Conservation (phyloP, 2,113 vertebrate species). For the Pristiophorus japonicus region DNA sequence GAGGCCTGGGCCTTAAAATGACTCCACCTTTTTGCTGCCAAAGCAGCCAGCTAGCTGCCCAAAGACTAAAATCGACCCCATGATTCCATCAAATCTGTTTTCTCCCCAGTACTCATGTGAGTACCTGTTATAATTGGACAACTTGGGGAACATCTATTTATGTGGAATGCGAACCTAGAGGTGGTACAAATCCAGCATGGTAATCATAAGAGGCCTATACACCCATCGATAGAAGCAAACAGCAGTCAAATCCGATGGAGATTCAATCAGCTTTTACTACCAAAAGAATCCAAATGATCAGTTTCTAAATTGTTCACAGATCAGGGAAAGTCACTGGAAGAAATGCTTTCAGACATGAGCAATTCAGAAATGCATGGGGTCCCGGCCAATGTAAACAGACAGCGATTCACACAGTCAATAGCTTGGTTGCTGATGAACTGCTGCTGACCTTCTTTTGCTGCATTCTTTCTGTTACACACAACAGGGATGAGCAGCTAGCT, state of each 20-base stretch:
- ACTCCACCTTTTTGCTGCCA: neutral
- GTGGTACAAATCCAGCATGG: neutral
- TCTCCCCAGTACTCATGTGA: neutral
- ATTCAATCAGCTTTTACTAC: no score
- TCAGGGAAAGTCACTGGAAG: neutral
- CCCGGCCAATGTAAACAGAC: neutral
- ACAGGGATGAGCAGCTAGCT: neutral
- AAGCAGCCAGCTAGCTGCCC: no score
- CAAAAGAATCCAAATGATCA: neutral
- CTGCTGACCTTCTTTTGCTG: constrained; percentile 16
- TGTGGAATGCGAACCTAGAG: neutral
- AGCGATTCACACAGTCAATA: neutral
- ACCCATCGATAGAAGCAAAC: neutral
- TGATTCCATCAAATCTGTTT: neutral
- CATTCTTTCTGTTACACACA: constrained; percentile 30
- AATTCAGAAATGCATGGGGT: neutral
- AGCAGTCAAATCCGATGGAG: neutral
- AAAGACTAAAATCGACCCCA: neutral
- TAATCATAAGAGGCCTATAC: neutral
- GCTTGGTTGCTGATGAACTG: constrained; percentile 17
- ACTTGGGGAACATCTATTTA: neutral
- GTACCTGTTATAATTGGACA: neutral
- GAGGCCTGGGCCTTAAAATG: neutral
- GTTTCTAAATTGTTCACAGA: neutral
- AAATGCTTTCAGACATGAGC: constrained; percentile 27